phyloP scores from a whole-genome alignment of 2,113 vertebrate species.

The Panthera uncia region DNA sequence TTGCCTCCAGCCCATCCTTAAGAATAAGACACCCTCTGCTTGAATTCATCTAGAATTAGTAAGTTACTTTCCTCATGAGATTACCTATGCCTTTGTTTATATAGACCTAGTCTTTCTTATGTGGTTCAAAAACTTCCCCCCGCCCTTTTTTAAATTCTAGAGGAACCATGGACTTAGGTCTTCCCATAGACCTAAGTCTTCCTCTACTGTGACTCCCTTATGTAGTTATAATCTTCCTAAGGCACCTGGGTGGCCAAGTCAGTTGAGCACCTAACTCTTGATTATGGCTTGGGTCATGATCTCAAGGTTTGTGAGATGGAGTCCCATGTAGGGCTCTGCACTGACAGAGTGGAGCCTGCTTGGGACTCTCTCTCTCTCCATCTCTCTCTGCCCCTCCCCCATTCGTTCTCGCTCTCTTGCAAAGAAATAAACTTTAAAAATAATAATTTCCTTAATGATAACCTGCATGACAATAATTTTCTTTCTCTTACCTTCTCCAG shows the following conservation, averaged over 20 bases:
- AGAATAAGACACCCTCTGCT: neutral
- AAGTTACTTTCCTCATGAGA: neutral
- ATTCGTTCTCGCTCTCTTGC: no score
- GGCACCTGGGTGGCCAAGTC: no score
- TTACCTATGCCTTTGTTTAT: neutral
- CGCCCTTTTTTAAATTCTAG: neutral
- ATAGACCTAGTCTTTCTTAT: neutral
- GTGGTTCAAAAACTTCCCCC: neutral
- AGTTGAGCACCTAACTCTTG: no score
- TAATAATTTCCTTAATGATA: neutral
- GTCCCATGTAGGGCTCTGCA: no score
- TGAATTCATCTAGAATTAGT: neutral
- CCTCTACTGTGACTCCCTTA: neutral
- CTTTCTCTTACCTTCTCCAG: neutral
- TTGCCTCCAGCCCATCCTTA: neutral
- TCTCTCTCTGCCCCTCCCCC: no score
- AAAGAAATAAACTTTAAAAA: no score
- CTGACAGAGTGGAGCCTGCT: no score
- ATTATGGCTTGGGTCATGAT: no score
- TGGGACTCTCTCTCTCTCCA: no score
- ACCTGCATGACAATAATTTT: neutral
- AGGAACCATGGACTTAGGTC: neutral
- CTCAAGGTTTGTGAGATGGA: no score
- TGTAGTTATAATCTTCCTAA: neutral
- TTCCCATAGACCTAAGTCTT: neutral